Conservation (phyloP, 2,113 vertebrate genomes). For the Nerophis ophidion region DNA sequence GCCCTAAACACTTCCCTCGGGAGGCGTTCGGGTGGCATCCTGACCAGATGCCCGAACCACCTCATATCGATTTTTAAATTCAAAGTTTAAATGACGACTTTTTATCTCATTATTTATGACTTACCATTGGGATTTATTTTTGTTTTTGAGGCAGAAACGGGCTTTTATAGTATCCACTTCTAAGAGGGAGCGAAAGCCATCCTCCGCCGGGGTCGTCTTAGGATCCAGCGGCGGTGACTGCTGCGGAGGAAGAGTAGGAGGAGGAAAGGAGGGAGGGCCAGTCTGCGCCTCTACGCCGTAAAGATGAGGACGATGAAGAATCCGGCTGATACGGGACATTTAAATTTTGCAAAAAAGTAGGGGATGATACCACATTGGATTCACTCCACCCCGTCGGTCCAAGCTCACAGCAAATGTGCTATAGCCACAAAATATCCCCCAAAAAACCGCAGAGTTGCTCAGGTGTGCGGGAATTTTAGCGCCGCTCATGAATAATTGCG, state of each 20-base stretch:
- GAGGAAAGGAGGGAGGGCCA: too few species aligned
- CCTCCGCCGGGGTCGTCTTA: slow-evolving; percentile 42
- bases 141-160: too few species aligned
- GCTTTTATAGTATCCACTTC: slow-evolving; percentile 54
- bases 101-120: too few species aligned
- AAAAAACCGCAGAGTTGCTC: slow-evolving; percentile 29
- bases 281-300: slow-evolving; percentile 14
- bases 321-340: slow-evolving; percentile 36
- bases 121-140: too few species aligned
- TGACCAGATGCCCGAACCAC: too few species aligned
- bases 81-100: too few species aligned
- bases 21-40: too few species aligned
- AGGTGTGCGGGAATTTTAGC: too few species aligned
- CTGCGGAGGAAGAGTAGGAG: neutral
- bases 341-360: slow-evolving; percentile 48
- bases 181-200: slow-evolving; percentile 19
- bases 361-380: slow-evolving; percentile 57
- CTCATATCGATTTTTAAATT: too few species aligned
- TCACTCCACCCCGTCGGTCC: neutral
- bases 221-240: slow-evolving; percentile 24
- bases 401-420: neutral
- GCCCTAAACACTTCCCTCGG: too few species aligned
- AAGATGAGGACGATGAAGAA: slow-evolving; percentile 11
- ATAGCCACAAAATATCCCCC: slow-evolving; percentile 25
- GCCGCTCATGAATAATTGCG: too few species aligned